These are phyloP conservation scores for Ditylenchus dipsaci DNA, from an alignment of 1,140 invertebrate species.

Conservation along the genomic window DNA sequence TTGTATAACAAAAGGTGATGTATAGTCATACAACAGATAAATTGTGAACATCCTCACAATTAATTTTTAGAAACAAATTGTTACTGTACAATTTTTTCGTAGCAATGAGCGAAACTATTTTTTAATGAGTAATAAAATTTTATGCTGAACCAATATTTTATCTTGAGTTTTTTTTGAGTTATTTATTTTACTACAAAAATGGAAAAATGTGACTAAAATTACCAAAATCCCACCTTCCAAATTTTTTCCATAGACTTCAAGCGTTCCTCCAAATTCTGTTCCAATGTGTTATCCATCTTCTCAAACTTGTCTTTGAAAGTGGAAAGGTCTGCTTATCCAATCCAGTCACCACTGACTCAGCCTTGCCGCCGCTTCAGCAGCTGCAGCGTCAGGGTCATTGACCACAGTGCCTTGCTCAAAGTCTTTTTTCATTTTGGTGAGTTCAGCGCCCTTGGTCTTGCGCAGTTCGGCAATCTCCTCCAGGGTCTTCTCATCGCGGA, in stretches of 20 bases:
- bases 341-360: constrained; percentile 37
- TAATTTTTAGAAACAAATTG: too few species aligned
- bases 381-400: constrained; percentile 10
- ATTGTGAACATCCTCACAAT: too few species aligned
- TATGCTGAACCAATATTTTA: too few species aligned
- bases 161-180: too few species aligned
- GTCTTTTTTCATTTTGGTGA: constrained; percentile 47
- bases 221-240: too few species aligned
- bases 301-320: constrained; percentile 39
- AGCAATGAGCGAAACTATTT: too few species aligned
- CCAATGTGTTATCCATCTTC: constrained; percentile 29
- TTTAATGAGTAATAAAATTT: too few species aligned
- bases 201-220: too few species aligned
- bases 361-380: constrained; percentile 23
- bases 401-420: constrained; percentile 44
- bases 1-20: too few species aligned
- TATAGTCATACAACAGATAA: too few species aligned
- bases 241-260: constrained; percentile 6
- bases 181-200: too few species aligned
- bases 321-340: constrained; percentile 47
- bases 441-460: constrained; percentile 42
- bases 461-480: constrained; percentile 46
- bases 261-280: constrained; percentile 10
- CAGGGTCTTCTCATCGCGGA: constrained; percentile 43
- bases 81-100: too few species aligned